Evolutionary conservation across 2,888 invertebrate species (phyloP), one percentile per base, ranked within the genome.

Genomic region (Aelia acuminata): DNA sequence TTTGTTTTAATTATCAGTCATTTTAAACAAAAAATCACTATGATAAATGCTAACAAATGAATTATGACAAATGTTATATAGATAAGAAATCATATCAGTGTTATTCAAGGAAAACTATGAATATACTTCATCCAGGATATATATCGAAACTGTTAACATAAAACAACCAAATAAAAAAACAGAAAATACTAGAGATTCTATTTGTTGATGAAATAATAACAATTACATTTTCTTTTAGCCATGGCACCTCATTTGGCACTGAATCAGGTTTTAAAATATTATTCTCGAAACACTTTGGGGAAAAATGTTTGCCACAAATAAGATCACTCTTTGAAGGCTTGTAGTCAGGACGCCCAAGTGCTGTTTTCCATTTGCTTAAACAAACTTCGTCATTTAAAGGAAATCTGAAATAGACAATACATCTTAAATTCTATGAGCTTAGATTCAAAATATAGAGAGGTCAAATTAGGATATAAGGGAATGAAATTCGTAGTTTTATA

Each of bases 221-320:
- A 80, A 80, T 39, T 80, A 80, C 80, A 75, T 43, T 63, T 10
- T 87, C 53, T 48, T 75, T 63, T 11, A 87, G 39, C 43, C 50
- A 49, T 48, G 86, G 35, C 22, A 49, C 43, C 49, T 53, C 43
- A 20, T 15, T n/a, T 18, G 88, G 84, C 10, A 84, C 47, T 35
- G 84, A 53, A 63, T 88, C 75, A 5, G 70, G 57, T 80, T 88
- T 88, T 39, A 88, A 53, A 31, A 88, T 84, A 20, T 75, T 49
- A 48, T 88, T 63, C 10, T 63, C 84, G 48, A 88, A 75, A 63
- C 57, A 50, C 10, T 43, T 50, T 26, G 84, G 20, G 8, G 50
- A 31, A 88, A 88, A 88, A 84, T 88, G 88, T 43, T 84, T 49
- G 31, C 48, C 31, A 43, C 88, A 88, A 26, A 88, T 84, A 35